These are phyloP conservation scores for Balanococcus diminutus DNA, from an alignment of 2,888 invertebrate genomes.

Conservation along the genomic window DNA sequence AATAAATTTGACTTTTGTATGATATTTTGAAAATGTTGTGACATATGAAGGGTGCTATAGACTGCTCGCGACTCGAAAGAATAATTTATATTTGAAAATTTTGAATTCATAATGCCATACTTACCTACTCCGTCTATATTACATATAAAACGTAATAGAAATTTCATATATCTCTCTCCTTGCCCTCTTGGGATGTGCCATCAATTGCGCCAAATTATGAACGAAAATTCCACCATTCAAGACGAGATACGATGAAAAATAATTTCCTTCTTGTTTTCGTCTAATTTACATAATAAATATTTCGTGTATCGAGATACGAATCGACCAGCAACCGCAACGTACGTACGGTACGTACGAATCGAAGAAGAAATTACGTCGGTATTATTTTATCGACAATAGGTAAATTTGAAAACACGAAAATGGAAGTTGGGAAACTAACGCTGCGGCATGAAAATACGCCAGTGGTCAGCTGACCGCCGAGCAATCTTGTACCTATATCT, in stretches of 20 bases:
- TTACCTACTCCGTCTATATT: neutral
- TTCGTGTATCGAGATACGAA: too few species aligned
- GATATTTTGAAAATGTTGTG: constrained; percentile 25
- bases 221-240: too few species aligned
- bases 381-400: neutral
- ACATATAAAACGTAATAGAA: neutral
- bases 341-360: too few species aligned
- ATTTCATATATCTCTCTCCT: neutral
- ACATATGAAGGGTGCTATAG: constrained; percentile 10
- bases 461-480: too few species aligned
- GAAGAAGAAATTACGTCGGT: neutral
- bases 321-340: too few species aligned
- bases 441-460: neutral
- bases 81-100: constrained; percentile 28
- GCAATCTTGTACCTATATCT: neutral
- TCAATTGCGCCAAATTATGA: too few species aligned
- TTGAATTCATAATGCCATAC: neutral
- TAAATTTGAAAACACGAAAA: neutral
- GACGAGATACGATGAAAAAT: too few species aligned
- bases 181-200: too few species aligned
- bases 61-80: neutral
- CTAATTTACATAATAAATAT: too few species aligned
- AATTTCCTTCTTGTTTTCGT: too few species aligned
- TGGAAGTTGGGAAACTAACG: neutral
- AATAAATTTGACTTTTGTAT: constrained; percentile 37